Conservation (phyloP, 2,888 invertebrate species). For the Malthinus flaveolus region DNA sequence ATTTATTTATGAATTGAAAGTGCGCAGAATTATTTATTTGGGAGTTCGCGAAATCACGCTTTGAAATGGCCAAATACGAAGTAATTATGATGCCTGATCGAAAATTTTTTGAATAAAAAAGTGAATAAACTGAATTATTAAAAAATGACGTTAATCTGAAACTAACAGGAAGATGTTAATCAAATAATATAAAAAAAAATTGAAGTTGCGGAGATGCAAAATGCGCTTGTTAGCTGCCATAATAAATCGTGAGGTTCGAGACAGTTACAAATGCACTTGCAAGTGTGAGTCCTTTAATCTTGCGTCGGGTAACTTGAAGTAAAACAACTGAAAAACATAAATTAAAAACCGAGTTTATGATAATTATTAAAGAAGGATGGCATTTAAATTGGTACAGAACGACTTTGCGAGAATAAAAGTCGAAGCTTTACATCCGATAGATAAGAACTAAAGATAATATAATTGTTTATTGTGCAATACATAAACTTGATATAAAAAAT, state of each 20-base stretch:
- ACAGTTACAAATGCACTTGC: constrained; percentile 35
- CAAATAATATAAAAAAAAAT: constrained; percentile 26
- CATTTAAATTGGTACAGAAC: too few species aligned
- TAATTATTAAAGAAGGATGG: background rate
- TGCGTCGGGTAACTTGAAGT: constrained; percentile 27
- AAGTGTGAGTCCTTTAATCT: constrained; percentile 28
- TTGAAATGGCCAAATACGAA: background rate
- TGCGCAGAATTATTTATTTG: too few species aligned
- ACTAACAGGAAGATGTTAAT: constrained; percentile 30
- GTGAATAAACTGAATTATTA: constrained; percentile 10
- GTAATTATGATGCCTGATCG: background rate
- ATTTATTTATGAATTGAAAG: too few species aligned
- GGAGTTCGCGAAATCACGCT: too few species aligned
- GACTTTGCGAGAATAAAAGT: too few species aligned
- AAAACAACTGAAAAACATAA: constrained; percentile 28
- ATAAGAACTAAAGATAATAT: too few species aligned
- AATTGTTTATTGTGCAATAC: too few species aligned
- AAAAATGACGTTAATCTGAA: constrained; percentile 21
- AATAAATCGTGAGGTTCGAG: constrained; percentile 30
- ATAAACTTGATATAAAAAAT: background rate
- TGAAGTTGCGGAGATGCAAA: constrained; percentile 28
- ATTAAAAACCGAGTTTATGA: constrained; percentile 12
- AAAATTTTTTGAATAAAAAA: too few species aligned
- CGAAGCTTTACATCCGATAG: too few species aligned
- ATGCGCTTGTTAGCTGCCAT: constrained; percentile 30